These are phyloP conservation scores for Distichodus sexfasciatus DNA, from an alignment of 2,797 vertebrate species.

Conservation along the genomic window DNA sequence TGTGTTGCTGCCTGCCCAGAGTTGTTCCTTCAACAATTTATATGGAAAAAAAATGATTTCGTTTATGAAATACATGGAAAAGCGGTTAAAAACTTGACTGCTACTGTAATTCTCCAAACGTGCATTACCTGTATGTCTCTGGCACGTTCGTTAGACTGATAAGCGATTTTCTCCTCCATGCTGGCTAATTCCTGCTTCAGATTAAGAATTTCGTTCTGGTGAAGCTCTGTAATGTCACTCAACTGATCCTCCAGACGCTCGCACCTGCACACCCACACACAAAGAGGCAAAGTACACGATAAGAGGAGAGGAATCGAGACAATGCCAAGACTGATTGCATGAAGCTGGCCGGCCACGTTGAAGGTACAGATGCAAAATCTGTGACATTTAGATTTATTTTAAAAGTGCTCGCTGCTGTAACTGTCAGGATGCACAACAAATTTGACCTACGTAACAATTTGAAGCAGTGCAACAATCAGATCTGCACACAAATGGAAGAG, in stretches of 20 bases:
- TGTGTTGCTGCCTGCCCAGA: no score
- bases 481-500: no score
- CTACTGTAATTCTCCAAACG: neutral
- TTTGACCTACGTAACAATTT: no score
- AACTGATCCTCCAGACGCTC: slow-evolving; percentile 96
- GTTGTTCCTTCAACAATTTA: no score
- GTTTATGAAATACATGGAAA: neutral
- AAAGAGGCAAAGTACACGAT: neutral
- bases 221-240: slow-evolving; percentile 95
- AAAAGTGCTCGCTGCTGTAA: no score
- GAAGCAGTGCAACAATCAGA: no score
- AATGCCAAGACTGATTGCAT: no score
- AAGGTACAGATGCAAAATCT: no score
- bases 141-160: slow-evolving; percentile 93
- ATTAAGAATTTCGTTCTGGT: slow-evolving; percentile 98
- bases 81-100: neutral
- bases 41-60: neutral
- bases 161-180: slow-evolving; percentile 99
- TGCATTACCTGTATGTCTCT: slow-evolving; percentile 73
- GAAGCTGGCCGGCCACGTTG: no score
- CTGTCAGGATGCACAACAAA: no score
- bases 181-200: slow-evolving; percentile 97
- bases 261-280: slow-evolving; percentile 74
- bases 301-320: neutral
- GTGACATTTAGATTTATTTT: no score